Conservation (phyloP, 2,888 invertebrate species). For the Allygus modestus region DNA sequence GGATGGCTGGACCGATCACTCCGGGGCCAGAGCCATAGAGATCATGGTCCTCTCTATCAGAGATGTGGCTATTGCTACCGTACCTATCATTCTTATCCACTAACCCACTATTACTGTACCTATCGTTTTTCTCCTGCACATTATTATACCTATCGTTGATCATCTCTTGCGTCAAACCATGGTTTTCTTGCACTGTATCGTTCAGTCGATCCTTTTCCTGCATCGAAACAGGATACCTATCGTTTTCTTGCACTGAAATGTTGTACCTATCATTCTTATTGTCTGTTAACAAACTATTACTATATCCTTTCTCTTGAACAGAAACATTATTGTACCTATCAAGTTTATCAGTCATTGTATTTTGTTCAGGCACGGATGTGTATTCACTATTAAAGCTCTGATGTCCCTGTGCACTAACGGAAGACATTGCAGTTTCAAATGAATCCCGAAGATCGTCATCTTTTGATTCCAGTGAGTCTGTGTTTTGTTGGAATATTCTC, state of each 20-base stretch:
- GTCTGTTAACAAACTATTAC: slow-evolving; percentile 28
- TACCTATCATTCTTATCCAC: slow-evolving; percentile 27
- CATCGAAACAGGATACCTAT: slow-evolving; percentile 13
- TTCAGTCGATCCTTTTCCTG: slow-evolving; percentile 23
- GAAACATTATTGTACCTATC: slow-evolving; percentile 44
- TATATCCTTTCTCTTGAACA: slow-evolving; percentile 44
- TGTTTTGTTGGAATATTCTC: slow-evolving; percentile 74
- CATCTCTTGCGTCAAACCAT: slow-evolving; percentile 8
- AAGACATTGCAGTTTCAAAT: slow-evolving; percentile 78
- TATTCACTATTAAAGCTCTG: slow-evolving; percentile 70
- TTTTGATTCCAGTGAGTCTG: slow-evolving; percentile 77
- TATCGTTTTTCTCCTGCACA: slow-evolving; percentile 41
- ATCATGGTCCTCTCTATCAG: slow-evolving; percentile 31
- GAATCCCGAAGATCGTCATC: slow-evolving; percentile 78
- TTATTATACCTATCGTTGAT: slow-evolving; percentile 50
- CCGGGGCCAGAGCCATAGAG: slow-evolving; percentile 24
- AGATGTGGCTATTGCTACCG: slow-evolving; percentile 40
- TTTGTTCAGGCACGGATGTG: slow-evolving; percentile 57
- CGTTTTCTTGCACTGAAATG: not conserved
- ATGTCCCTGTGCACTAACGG: slow-evolving; percentile 73
- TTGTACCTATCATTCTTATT: slow-evolving; percentile 52
- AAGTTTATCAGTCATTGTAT: slow-evolving; percentile 44
- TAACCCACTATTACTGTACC: slow-evolving; percentile 21
- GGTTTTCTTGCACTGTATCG: slow-evolving; percentile 3
- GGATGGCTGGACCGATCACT: slow-evolving; percentile 42